phyloP scores from a whole-genome alignment of 2,113 vertebrate genomes.

The Dromaius novaehollandiae region DNA sequence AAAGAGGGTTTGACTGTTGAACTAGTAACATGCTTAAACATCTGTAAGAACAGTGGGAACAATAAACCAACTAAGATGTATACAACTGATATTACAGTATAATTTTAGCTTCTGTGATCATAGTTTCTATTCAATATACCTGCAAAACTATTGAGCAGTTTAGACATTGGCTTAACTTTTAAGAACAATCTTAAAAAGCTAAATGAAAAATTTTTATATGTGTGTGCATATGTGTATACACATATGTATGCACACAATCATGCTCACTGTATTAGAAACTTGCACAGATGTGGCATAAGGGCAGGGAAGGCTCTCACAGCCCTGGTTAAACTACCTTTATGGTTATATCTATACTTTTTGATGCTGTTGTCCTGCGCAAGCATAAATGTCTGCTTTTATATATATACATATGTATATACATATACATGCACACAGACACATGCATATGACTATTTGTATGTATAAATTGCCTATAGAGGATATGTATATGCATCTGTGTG shows the following conservation, averaged over 20 bases:
- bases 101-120: background rate
- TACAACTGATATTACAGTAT: background rate
- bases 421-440: background rate
- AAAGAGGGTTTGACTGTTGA: background rate
- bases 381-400: background rate
- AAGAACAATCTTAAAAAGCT: background rate
- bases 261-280: background rate
- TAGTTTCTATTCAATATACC: background rate
- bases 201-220: background rate
- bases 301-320: background rate
- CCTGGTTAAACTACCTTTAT: background rate
- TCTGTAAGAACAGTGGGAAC: background rate
- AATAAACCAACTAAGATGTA: background rate
- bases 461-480: background rate
- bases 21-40: background rate
- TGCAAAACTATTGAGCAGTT: background rate
- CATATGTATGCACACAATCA: fast-evolving
- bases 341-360: background rate
- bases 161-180: background rate
- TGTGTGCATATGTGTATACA: background rate
- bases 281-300: background rate
- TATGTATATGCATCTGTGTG: fast-evolving
- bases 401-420: too few relatives aligned
- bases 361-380: background rate
- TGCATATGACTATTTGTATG: background rate